These are phyloP conservation scores for Epirrita christyi DNA, from an alignment of 2,888 invertebrate genomes.

Conservation along the genomic window DNA sequence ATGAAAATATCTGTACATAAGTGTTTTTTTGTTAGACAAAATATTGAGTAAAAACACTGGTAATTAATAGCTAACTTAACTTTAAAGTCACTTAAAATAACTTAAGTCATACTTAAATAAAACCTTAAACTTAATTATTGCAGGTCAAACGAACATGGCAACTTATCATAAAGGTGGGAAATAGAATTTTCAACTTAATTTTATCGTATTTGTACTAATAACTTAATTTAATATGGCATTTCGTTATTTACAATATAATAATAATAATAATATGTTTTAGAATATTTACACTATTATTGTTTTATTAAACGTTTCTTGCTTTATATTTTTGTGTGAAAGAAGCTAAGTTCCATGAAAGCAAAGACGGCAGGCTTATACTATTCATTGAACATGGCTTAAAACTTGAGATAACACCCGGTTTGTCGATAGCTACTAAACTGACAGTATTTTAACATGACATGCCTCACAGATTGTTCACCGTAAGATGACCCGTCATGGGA, in stretches of 20 bases:
- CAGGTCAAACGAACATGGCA: constrained; percentile 35
- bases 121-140: constrained; percentile 37
- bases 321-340: too few species aligned
- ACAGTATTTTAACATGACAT: too few species aligned
- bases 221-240: constrained; percentile 42
- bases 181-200: constrained; percentile 32
- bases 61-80: neutral
- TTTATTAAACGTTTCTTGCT: too few species aligned
- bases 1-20: too few species aligned
- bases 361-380: too few species aligned
- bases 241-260: constrained; percentile 35
- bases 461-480: too few species aligned
- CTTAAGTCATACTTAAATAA: constrained; percentile 25
- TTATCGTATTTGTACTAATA: constrained; percentile 24
- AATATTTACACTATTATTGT: neutral
- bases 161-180: constrained; percentile 39
- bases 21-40: neutral
- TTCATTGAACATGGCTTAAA: too few species aligned
- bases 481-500: too few species aligned
- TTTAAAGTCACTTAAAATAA: constrained; percentile 18
- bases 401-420: too few species aligned
- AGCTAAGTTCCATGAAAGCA: too few species aligned
- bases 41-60: neutral
- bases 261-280: neutral
- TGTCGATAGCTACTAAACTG: too few species aligned